A percentile compares a stretch with the other conserved stretches of the same genome.
Evolutionary conservation across 2,888 invertebrate species (phyloP).

Genomic region (Galerucella nymphaeae): DNA sequence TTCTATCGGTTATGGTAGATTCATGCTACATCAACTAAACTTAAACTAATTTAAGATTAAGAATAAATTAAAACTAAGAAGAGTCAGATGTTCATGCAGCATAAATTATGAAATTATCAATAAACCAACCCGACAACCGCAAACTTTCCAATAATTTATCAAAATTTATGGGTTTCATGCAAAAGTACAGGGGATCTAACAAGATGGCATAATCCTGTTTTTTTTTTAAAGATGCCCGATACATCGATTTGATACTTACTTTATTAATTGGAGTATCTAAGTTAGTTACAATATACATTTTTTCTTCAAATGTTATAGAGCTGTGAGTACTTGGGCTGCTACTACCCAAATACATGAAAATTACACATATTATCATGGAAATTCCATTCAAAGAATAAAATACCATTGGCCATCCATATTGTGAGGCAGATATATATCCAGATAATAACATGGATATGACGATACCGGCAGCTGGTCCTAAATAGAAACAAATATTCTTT

Average conservation of each 20-base stretch:
- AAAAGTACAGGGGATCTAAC: too few species aligned
- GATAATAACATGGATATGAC: conserved; percentile 79
- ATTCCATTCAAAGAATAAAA: conserved; percentile 79
- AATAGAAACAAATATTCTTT: conserved; percentile 7
- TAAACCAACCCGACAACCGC: too few species aligned
- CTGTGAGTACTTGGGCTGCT: conserved; percentile 73
- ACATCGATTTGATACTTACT: conserved; percentile 6
- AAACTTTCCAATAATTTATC: too few species aligned
- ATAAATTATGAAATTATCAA: too few species aligned
- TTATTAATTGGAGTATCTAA: conserved; percentile 36
- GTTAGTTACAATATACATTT: conserved; percentile 71
- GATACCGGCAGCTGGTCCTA: conserved; percentile 74
- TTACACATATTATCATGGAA: conserved; percentile 70
- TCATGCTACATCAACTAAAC: too few species aligned
- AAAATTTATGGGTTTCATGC: too few species aligned
- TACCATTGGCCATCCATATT: conserved; percentile 80
- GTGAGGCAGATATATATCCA: conserved; percentile 76
- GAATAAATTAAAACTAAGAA: too few species aligned
- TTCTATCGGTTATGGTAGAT: too few species aligned
- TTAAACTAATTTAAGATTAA: too few species aligned
- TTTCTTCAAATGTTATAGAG: conserved; percentile 73
- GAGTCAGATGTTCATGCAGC: too few species aligned
- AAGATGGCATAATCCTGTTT: too few species aligned
- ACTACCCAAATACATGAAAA: conserved; percentile 73
- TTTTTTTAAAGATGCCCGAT: too few species aligned